phyloP scores from a whole-genome alignment of 2,888 invertebrate genomes.

The Schizotus pectinicornis region DNA sequence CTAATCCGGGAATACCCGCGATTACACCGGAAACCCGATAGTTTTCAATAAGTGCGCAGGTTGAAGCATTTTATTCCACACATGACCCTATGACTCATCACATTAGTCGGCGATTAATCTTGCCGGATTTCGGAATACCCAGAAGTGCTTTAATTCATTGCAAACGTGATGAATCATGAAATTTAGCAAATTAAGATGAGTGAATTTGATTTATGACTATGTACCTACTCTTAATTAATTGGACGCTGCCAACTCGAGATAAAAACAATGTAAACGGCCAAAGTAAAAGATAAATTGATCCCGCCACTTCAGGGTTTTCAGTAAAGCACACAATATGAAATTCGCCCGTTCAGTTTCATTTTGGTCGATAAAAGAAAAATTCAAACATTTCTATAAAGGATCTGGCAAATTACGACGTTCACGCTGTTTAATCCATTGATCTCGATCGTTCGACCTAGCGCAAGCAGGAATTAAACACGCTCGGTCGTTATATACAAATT shows the following conservation, averaged over 20 bases:
- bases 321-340: slow-evolving; percentile 6
- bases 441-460: too few relatives aligned
- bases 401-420: neutral
- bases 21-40: slow-evolving; percentile 2
- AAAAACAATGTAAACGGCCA: slow-evolving; percentile 29
- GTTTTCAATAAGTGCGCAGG: neutral
- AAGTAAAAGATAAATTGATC: slow-evolving; percentile 28
- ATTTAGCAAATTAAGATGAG: slow-evolving; percentile 39
- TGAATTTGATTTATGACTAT: slow-evolving; percentile 39
- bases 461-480: too few relatives aligned
- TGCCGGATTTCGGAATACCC: slow-evolving; percentile 30
- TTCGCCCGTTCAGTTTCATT: neutral
- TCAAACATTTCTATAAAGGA: slow-evolving; percentile 3
- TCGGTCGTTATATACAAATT: too few relatives aligned
- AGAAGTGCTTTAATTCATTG: slow-evolving; percentile 40
- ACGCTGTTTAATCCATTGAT: neutral
- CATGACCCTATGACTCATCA: slow-evolving; percentile 29
- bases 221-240: slow-evolving; percentile 27
- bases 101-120: slow-evolving; percentile 38
- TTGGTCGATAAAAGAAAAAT: slow-evolving; percentile 10
- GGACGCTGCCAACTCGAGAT: slow-evolving; percentile 24
- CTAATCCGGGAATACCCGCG: neutral
- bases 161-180: slow-evolving; percentile 44
- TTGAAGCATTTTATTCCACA: slow-evolving; percentile 18
- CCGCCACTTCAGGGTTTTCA: slow-evolving; percentile 14